These are phyloP conservation scores for Caenorhabditis sp. DNA, from an alignment of 2,888 invertebrate genomes.

Conservation along the genomic window DNA sequence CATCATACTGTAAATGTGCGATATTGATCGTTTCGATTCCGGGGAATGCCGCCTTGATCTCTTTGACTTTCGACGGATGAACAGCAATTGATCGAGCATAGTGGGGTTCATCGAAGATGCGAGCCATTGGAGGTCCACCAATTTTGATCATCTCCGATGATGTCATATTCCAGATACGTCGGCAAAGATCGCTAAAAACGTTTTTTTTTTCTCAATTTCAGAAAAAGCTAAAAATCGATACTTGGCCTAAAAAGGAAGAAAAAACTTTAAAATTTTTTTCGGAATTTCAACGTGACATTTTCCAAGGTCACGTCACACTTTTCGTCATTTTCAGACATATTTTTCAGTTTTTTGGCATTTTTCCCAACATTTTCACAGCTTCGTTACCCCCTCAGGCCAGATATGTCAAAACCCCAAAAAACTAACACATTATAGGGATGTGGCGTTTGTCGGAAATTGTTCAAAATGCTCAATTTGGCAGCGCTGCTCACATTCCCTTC, in stretches of 20 bases:
- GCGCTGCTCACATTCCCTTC: slow-evolving; percentile 83
- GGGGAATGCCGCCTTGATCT: slow-evolving; percentile 59
- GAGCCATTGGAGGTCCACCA: slow-evolving; percentile 50
- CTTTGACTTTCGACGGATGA: slow-evolving; percentile 57
- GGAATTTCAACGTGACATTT: too few species aligned
- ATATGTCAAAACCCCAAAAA: too few species aligned
- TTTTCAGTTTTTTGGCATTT: too few species aligned
- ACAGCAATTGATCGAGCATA: slow-evolving; percentile 56
- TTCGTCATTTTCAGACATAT: too few species aligned
- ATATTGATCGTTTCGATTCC: slow-evolving; percentile 31
- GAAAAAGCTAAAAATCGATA: background rate
- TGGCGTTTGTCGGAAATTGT: slow-evolving; percentile 79
- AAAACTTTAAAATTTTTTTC: too few species aligned
- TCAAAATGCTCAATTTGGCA: slow-evolving; percentile 79
- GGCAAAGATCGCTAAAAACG: slow-evolving; percentile 55
- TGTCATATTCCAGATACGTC: slow-evolving; percentile 58
- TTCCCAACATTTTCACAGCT: too few species aligned
- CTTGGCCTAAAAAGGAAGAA: too few species aligned
- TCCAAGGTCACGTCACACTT: too few species aligned
- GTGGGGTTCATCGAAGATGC: slow-evolving; percentile 52
- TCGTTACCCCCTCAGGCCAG: too few species aligned
- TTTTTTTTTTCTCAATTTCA: background rate
- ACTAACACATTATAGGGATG: slow-evolving; percentile 64
- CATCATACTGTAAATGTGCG: slow-evolving; percentile 3
- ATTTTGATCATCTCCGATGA: slow-evolving; percentile 51